A percentile compares a stretch with the other conserved stretches of the same genome.
phyloP scores from a whole-genome alignment of 2,113 vertebrate genomes.

The Artemisiospiza belli region DNA sequence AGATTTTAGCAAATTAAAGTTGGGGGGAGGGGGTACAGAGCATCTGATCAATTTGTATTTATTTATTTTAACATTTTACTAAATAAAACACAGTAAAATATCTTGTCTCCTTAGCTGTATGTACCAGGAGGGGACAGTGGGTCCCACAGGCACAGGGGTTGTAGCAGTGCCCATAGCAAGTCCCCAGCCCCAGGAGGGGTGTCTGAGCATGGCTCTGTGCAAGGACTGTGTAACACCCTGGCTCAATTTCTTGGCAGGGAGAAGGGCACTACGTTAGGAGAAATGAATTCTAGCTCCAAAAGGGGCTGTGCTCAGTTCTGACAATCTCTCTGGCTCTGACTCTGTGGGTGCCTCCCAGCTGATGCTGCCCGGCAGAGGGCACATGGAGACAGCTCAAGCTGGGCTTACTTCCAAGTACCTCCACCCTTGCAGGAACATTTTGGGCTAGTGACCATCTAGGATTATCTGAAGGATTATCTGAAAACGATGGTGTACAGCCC shows the following conservation, averaged over 20 bases:
- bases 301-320: neutral
- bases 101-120: slow-evolving; percentile 66
- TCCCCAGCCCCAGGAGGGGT: neutral
- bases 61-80: slow-evolving; percentile 99
- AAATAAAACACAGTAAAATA: slow-evolving; percentile 95
- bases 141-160: neutral
- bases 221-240: fast-evolving
- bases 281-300: neutral
- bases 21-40: slow-evolving; percentile 85
- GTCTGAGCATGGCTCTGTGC: neutral
- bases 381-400: neutral
- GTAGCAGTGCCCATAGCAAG: neutral
- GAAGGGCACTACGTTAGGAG: neutral
- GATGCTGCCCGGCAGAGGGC: neutral
- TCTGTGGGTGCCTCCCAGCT: neutral
- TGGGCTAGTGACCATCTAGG: neutral
- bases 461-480: neutral
- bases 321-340: neutral
- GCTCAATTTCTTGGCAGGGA: neutral
- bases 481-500: neutral
- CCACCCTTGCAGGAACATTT: neutral
- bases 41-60: slow-evolving; percentile 99
- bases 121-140: neutral
- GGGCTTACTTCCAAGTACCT: neutral
- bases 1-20: slow-evolving; percentile 91